Evolutionary conservation across 2,797 vertebrate species (phyloP), one percentile per base, ranked within the genome.

Genomic region (Lutjanus argentimaculatus): DNA sequence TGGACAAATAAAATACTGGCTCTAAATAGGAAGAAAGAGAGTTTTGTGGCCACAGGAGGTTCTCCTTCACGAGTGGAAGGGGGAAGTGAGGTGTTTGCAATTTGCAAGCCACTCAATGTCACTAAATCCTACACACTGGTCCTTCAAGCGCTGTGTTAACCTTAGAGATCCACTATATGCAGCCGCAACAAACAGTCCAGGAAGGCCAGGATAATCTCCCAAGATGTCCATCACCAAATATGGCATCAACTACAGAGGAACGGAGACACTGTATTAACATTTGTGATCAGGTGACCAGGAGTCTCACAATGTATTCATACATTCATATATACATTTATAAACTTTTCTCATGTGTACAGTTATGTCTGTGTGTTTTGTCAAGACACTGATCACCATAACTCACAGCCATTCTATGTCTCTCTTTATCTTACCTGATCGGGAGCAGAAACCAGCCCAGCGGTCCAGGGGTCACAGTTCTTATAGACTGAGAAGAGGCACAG

Each of bases 181-280:
- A 53, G 93, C 93, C 69, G 94, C 92, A 52, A 95, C 91, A 89
- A 95, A 95, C 13, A 95, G 95, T 13, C 99, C 99, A 6, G 98
- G 97, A 45, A 99, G 79, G 57, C 99, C 99, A 1, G 97, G 98
- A 61, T 92, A 97, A 72, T 96, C 92, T 4, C 13, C 84, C 40
- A 99, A 89, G 90, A 98, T 97, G 82, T 99, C 97, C 95, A 99
- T 88, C 57, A 97, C 97, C 85, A 99, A 87, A 87, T 97, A 98
- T 21, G 98, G 98, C 97, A 99, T 96, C 64, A 99, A 89, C 99
- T 96, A 11, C 13, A 77, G 52, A 88, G 40, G 9, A 68, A 16
- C 1, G 19, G 19, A 15, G 69, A 68, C 15, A 53, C 0, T 63
- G 12, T 6, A 12, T 63, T 25, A 43, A 21, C 8, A 68, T 3